Evolutionary conservation across 2,888 invertebrate genomes (phyloP), one percentile per base, ranked within the genome.

Genomic region (Panzeria rudis): DNA sequence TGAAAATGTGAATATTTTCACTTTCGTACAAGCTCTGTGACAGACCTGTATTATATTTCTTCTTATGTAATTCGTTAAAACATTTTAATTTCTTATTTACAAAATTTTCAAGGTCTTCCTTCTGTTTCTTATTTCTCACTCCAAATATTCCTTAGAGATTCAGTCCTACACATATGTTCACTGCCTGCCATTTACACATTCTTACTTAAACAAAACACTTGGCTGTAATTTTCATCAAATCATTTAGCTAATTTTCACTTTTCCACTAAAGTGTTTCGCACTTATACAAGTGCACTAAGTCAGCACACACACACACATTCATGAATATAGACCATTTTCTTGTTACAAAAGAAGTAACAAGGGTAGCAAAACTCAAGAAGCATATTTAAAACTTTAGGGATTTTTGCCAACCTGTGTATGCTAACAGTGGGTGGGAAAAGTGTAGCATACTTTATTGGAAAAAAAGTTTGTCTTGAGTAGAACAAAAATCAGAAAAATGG

Each of bases 211-310:
- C 38, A 61, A 75, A 75, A 54, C 41, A 76, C 66, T 84, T 84
- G 76, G 61, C 44, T 81, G 72, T 80, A 77, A 84, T 81, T 81
- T 80, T 76, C 84, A 72, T 76, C 73, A 83, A 66, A 84, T 66
- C 84, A 76, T 79, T 84, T 68, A 81, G 80, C 81, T 81, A 81
- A 84, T 84, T 84, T 84, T 75, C 83, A 79, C 83, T 75, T 79
- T 79, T 79, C 54, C n/a, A n/a, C n/a, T 23, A 69, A 82, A 75
- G 38, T 73, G 64, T 52, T 20, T 20, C 13, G 50, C 50, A 52
- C 52, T 32, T 29, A 32, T 13, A n/a, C 66, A 61, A 68, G 20
- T 56, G 35, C 35, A 66, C 38, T 44, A 15, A 66, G 20, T n/a
- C 23, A 7, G 7, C 47, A 35, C 20, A 35, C 32, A 20, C 20